Base-by-base conservation (phyloP, 2,797 vertebrate genomes). In the Premnoplex brunnescens region DNA sequence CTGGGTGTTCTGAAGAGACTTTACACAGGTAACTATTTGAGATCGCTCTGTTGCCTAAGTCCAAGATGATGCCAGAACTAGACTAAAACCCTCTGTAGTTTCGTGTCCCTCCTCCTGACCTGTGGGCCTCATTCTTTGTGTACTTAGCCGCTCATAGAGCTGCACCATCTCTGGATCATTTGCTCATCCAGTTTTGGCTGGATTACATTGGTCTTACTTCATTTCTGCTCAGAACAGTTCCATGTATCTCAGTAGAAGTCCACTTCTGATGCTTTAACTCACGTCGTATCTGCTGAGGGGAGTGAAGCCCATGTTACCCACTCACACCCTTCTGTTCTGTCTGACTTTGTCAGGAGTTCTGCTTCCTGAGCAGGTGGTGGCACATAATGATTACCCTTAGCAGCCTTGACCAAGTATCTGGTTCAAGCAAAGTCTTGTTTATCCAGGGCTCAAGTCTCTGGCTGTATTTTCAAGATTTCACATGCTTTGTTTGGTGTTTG, bases 1-100 rank as follows among this genome's bases (percentile, higher is more conserved):
- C 97, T 99, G 96, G 84, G 69, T 60, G 91, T 99, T 19, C 93
- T 99, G 91, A 98, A 97, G 94, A 96, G 96, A 52, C 97, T 99
- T 88, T 99, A 99, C 91, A 99, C 97, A 98, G 99, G 99, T 99
- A 98, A 97, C 52, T 78, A 4, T 55, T 89, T 43, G 22, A 49
- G 34, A 34, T 77, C 10, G 14, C 19, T 76, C 32, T 88, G 49
- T 90, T 73, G 52, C 17, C 14, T 21, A 32, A 64, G 20, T 56
- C 37, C 26, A 63, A 27, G 46, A 12, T 84, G 64, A 60, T 55
- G 36, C 36, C 39, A 81, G 67, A 88, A 56, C 27, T 76, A 69
- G 69, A 69, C 18, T 49, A 72, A 90, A 94, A 54, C 30, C 6
- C 7, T 34, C 30, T 63, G n/a, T n/a, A 81, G 41, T 44, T 9